Conservation (phyloP, 2,888 invertebrate genomes). For the Parnassius smintheus region DNA sequence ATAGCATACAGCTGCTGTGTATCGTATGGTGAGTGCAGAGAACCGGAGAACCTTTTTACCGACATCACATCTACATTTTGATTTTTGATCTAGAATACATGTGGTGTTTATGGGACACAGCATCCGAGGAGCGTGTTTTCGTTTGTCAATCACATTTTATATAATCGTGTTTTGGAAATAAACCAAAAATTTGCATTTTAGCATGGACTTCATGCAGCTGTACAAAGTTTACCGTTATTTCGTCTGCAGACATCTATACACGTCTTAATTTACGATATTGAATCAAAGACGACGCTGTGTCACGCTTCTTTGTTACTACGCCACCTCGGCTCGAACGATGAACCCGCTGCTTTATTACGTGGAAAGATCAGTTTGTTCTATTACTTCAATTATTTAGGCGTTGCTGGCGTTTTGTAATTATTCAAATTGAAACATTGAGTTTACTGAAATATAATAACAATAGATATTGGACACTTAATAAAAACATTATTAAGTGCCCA, state of each 20-base stretch:
- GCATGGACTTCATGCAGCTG: conserved; percentile 18
- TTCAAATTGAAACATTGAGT: background rate
- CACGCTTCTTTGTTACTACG: conserved; percentile 33
- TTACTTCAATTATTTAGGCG: conserved; percentile 30
- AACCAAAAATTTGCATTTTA: background rate
- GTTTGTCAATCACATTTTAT: too few species aligned
- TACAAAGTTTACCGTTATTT: conserved; percentile 4
- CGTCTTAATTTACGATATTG: conserved; percentile 43
- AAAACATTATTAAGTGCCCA: too few species aligned
- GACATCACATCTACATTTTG: too few species aligned
- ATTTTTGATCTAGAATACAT: too few species aligned
- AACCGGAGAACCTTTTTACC: too few species aligned
- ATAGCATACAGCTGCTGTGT: too few species aligned
- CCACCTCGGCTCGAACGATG: conserved; percentile 30
- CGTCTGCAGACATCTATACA: conserved; percentile 31
- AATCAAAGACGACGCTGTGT: conserved; percentile 36
- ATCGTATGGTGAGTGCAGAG: too few species aligned
- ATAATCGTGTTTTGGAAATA: too few species aligned
- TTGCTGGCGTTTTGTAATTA: conserved; percentile 6
- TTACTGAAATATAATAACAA: too few species aligned
- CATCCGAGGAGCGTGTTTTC: too few species aligned
- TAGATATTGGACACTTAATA: too few species aligned
- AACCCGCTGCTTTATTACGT: conserved; percentile 33
- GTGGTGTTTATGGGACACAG: too few species aligned
- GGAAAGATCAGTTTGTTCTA: conserved; percentile 29